Evolutionary conservation across 2,797 vertebrate species (phyloP).

Genomic region (Morelia viridis): DNA sequence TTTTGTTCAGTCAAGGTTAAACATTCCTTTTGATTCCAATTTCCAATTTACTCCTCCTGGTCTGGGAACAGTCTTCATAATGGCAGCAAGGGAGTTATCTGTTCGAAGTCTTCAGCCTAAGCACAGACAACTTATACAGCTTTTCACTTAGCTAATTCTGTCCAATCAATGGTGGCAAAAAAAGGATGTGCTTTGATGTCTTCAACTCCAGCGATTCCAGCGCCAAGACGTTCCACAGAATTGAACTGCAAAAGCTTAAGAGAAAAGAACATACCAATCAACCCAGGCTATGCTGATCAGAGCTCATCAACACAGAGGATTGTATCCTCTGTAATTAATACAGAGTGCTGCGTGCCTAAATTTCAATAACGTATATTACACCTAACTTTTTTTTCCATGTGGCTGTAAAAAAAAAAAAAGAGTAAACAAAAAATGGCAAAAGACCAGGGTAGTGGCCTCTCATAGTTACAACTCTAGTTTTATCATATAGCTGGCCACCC

Average conservation of each 20-base stretch:
- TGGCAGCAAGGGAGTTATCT: conserved; percentile 27
- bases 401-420: neutral
- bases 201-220: conserved; percentile 90
- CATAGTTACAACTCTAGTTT: neutral
- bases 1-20: conserved; percentile 41
- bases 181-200: conserved; percentile 98
- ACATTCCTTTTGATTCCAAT: conserved; percentile 30
- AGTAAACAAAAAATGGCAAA: neutral
- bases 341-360: neutral
- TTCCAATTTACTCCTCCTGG: conserved; percentile 12
- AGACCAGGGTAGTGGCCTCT: neutral
- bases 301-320: neutral
- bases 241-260: conserved; percentile 95
- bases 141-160: conserved; percentile 77
- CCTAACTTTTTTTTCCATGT: neutral
- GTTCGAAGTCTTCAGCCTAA: conserved; percentile 45
- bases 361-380: neutral
- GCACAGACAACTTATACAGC: neutral
- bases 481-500: neutral
- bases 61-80: conserved; percentile 31
- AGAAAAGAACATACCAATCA: conserved; percentile 17
- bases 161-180: conserved; percentile 88
- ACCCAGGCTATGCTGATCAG: neutral
- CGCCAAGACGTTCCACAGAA: conserved; percentile 89
- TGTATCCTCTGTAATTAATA: neutral